Percentiles rank a stretch among this genome's conserved stretches.
These are phyloP conservation scores for Toxotes chatareus DNA, from an alignment of 2,113 vertebrate species.

Conservation along the genomic window DNA sequence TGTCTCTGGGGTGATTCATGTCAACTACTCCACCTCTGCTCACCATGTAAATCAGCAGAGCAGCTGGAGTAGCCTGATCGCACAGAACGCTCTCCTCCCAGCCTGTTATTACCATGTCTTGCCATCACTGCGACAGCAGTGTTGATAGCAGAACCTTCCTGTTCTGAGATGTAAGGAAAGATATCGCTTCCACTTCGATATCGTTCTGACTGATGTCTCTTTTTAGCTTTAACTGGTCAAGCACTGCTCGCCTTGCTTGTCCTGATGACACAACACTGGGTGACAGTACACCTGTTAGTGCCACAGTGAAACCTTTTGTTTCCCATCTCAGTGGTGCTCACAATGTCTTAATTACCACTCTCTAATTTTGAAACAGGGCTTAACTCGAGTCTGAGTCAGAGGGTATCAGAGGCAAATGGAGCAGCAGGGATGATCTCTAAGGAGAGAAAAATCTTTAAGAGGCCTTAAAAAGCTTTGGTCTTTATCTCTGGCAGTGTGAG, in stretches of 20 bases:
- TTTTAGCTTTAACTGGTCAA: too few species aligned
- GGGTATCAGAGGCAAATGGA: constrained; percentile 1
- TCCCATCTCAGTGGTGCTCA: neutral
- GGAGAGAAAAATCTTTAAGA: neutral
- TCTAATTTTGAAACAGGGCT: constrained; percentile 34
- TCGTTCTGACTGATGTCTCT: too few species aligned
- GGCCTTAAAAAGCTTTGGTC: neutral
- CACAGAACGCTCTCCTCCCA: constrained; percentile 18
- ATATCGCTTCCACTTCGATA: too few species aligned
- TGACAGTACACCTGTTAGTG: constrained; percentile 42
- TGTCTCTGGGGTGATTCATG: constrained; percentile 67
- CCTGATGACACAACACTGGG: too few species aligned
- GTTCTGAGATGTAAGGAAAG: too few species aligned
- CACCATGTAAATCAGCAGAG: constrained; percentile 58
- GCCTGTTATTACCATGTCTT: constrained; percentile 58
- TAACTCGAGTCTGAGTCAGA: constrained; percentile 28
- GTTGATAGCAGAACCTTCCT: constrained; percentile 26
- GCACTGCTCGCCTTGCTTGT: too few species aligned
- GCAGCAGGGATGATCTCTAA: constrained; percentile 7
- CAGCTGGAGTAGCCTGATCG: constrained; percentile 36
- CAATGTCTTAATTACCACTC: constrained; percentile 38
- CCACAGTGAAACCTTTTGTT: constrained; percentile 25
- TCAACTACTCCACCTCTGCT: constrained; percentile 62
- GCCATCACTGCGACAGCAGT: constrained; percentile 10
- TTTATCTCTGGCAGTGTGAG: neutral